These are phyloP conservation scores for Deroplatys truncata DNA, from an alignment of 2,888 invertebrate species.

Conservation along the genomic window DNA sequence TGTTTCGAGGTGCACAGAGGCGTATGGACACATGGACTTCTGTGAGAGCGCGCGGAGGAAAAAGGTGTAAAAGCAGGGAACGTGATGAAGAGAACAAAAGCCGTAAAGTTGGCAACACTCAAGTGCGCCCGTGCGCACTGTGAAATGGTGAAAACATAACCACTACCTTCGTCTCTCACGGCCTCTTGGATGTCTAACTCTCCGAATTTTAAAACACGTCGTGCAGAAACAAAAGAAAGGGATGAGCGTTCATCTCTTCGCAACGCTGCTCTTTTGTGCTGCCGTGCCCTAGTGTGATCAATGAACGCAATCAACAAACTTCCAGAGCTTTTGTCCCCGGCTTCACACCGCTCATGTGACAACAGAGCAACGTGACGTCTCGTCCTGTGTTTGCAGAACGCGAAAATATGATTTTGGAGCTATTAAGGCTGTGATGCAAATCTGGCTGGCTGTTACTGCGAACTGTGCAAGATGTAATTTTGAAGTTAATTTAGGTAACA, in stretches of 20 bases:
- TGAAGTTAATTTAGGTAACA: too few relatives aligned
- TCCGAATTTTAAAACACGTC: not conserved
- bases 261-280: not conserved
- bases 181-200: not conserved
- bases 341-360: not conserved
- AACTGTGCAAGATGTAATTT: too few relatives aligned
- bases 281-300: not conserved
- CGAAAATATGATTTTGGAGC: not conserved
- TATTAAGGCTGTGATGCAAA: not conserved
- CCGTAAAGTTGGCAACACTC: not conserved
- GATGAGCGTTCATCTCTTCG: not conserved
- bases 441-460: too few relatives aligned
- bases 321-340: not conserved
- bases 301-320: not conserved
- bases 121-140: not conserved
- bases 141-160: not conserved
- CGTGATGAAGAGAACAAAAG: not conserved
- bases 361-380: not conserved
- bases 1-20: not conserved
- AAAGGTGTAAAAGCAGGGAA: too few relatives aligned
- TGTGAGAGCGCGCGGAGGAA: not conserved
- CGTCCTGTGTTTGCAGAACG: not conserved
- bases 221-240: not conserved
- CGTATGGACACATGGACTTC: not conserved
- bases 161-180: not conserved